Conservation (phyloP, 1,140 invertebrate species). For the Drosophila hydei region DNA sequence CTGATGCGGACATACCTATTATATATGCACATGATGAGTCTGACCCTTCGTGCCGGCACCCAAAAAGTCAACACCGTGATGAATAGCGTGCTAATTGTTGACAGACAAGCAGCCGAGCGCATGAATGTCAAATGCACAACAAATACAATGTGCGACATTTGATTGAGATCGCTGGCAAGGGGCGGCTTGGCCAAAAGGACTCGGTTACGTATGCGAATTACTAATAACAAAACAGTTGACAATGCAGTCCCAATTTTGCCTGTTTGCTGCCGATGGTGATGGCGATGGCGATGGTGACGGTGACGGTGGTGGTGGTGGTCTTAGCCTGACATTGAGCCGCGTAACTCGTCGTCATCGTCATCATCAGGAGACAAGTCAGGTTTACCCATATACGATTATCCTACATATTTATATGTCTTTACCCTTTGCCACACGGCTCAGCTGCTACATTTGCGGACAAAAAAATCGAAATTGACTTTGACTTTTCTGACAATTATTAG, state of each 20-base stretch:
- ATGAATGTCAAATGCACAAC: constrained; percentile 75
- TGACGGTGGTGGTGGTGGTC: constrained; percentile 27
- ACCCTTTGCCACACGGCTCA: constrained; percentile 19
- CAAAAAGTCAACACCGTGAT: constrained; percentile 69
- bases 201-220: constrained; percentile 11
- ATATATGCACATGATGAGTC: constrained; percentile 1
- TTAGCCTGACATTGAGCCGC: constrained; percentile 71
- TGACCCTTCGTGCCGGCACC: constrained; percentile 36
- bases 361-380: constrained; percentile 47
- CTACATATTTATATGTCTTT: constrained; percentile 36
- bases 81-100: constrained; percentile 84
- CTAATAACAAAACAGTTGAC: constrained; percentile 51
- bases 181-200: constrained; percentile 27
- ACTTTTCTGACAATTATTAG: constrained; percentile 81
- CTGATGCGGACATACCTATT: constrained; percentile 26
- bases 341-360: constrained; percentile 63
- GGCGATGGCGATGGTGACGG: constrained; percentile 11
- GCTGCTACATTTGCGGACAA: constrained; percentile 43
- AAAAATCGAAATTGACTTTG: constrained; percentile 68
- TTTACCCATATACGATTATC: constrained; percentile 51
- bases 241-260: constrained; percentile 38
- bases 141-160: constrained; percentile 54
- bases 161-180: constrained; percentile 66
- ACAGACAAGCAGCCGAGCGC: constrained; percentile 73
- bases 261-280: constrained; percentile 20